Percentiles rank a stretch among this genome's conserved stretches.
Evolutionary conservation across 2,888 invertebrate species (phyloP).

Genomic region (Encarsia formosa): DNA sequence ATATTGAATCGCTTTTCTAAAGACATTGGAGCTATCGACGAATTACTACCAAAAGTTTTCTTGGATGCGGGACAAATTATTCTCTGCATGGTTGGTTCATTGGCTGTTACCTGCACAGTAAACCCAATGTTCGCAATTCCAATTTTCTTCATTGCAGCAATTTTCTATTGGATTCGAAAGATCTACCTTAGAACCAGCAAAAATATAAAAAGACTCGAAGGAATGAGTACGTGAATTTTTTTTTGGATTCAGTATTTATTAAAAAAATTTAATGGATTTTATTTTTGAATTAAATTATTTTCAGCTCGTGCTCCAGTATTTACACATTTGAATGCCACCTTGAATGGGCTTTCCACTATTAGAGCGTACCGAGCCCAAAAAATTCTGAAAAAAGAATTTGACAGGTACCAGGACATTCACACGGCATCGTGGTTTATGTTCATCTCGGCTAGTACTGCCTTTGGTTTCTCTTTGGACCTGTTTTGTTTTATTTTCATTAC

Average conservation of each 20-base stretch:
- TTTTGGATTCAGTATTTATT: too few species aligned
- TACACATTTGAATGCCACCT: constrained; percentile 69
- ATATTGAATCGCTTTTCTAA: constrained; percentile 81
- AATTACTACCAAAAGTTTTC: constrained; percentile 64
- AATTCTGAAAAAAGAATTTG: constrained; percentile 62
- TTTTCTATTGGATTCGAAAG: constrained; percentile 60
- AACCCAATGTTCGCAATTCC: constrained; percentile 61
- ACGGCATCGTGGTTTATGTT: constrained; percentile 54
- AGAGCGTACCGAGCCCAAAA: constrained; percentile 66
- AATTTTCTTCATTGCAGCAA: constrained; percentile 55
- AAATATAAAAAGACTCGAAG: constrained; percentile 66
- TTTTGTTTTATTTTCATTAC: constrained; percentile 64
- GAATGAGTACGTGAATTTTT: constrained; percentile 54
- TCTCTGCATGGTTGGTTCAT: constrained; percentile 55
- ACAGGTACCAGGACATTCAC: constrained; percentile 55
- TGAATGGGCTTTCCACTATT: constrained; percentile 73
- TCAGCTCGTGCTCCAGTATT: constrained; percentile 77
- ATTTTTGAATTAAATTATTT: too few species aligned
- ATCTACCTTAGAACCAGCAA: constrained; percentile 69
- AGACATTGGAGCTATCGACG: constrained; percentile 77
- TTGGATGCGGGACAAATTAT: constrained; percentile 58
- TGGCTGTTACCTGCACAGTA: constrained; percentile 62
- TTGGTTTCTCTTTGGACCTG: constrained; percentile 59
- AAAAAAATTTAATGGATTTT: too few species aligned
- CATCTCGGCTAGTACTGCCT: constrained; percentile 50